Evolutionary conservation across 2,797 vertebrate species (phyloP).

Genomic region (Naso thynnoides): DNA sequence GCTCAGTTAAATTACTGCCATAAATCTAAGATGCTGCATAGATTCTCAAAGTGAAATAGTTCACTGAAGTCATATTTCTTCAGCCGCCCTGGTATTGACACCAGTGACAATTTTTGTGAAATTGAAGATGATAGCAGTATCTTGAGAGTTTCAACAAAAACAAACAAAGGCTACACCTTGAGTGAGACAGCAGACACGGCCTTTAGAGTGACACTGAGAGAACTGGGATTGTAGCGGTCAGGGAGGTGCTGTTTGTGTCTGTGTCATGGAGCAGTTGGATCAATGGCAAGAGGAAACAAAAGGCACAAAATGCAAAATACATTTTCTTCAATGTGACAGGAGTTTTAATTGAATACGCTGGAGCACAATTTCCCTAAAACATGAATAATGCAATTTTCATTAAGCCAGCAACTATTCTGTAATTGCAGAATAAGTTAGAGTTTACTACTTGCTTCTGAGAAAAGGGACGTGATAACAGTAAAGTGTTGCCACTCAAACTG

Average conservation of each 20-base stretch:
- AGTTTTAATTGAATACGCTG: slow-evolving; percentile 3
- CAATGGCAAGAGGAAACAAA: slow-evolving; percentile 2
- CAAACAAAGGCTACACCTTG: slow-evolving; percentile 12
- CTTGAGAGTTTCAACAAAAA: slow-evolving; percentile 32
- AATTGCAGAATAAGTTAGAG: not conserved
- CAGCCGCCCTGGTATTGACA: slow-evolving; percentile 1
- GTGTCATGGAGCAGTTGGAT: not conserved
- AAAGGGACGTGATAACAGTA: not conserved
- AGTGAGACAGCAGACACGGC: not conserved
- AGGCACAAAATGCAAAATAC: not conserved
- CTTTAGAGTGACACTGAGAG: slow-evolving; percentile 10
- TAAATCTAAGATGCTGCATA: slow-evolving; percentile 4
- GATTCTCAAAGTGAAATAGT: slow-evolving; percentile 5
- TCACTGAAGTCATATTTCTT: slow-evolving; percentile 23
- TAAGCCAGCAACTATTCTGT: not conserved
- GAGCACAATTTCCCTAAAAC: not conserved
- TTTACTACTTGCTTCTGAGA: not conserved
- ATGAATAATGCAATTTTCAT: slow-evolving; percentile 4
- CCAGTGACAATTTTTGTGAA: slow-evolving; percentile 22
- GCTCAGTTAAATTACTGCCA: not conserved
- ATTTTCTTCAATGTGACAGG: too few relatives aligned
- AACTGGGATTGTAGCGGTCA: not conserved
- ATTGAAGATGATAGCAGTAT: slow-evolving; percentile 33
- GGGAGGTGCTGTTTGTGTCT: not conserved
- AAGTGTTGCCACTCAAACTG: not conserved